Evolutionary conservation across 1,140 invertebrate genomes (phyloP).

Genomic region (Hydropsyche tenuis): DNA sequence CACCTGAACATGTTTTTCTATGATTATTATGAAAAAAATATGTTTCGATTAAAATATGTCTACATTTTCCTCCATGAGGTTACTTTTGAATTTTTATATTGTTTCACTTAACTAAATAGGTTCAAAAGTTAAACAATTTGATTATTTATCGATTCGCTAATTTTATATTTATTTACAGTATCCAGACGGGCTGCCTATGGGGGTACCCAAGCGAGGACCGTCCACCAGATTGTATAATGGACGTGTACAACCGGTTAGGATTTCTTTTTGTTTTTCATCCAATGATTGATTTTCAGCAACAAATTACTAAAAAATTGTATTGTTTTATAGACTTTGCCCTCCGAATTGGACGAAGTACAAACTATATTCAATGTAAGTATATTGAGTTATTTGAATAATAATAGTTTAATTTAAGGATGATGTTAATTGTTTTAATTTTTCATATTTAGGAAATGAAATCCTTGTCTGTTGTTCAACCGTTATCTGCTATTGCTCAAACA

Average conservation of each 20-base stretch:
- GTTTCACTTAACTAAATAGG: too few relatives aligned
- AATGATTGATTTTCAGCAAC: too few relatives aligned
- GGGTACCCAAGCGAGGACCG: conserved; percentile 28
- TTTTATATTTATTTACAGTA: conserved; percentile 27
- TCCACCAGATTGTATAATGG: conserved; percentile 43
- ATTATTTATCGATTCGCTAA: not conserved
- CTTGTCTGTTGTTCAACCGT: conserved; percentile 58
- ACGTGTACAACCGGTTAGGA: conserved; percentile 42
- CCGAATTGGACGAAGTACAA: not conserved
- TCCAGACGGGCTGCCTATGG: conserved; percentile 31
- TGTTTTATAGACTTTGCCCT: not conserved
- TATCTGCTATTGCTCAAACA: conserved; percentile 69
- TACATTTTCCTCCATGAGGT: too few relatives aligned
- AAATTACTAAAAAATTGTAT: not conserved
- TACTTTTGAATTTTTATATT: too few relatives aligned
- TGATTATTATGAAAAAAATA: too few relatives aligned
- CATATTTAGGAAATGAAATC: conserved; percentile 68
- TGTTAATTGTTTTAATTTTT: conserved; percentile 27
- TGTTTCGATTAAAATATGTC: too few relatives aligned
- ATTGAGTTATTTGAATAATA: not conserved
- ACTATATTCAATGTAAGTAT: conserved; percentile 14
- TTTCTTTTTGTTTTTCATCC: not conserved
- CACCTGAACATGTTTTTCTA: too few relatives aligned
- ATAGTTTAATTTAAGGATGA: too few relatives aligned
- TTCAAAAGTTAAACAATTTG: too few relatives aligned